Evolutionary conservation across 2,888 invertebrate species (phyloP), one percentile per base, ranked within the genome.

Genomic region (Hololepta plana): DNA sequence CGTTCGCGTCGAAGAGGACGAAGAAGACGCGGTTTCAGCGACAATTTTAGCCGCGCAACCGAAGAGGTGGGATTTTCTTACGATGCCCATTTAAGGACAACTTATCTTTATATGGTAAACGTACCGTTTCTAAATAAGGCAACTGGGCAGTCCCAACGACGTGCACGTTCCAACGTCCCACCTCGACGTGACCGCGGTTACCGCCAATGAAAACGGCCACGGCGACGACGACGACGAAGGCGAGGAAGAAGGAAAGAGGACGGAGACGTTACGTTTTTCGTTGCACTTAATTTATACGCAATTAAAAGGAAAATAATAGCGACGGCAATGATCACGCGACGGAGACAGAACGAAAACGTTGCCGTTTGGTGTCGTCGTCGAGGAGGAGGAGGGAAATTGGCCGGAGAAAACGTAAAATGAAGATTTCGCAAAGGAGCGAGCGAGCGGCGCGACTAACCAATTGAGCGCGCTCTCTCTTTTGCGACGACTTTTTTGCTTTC

Each of bases 41-140:
- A 11, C 16, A 11, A 17, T 17, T 23, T 31, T 35, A 27, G 35
- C 32, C 29, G 32, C 32, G 32, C 34, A 33, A 32, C 29, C 27
- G 29, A 32, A 50, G 49, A 69, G 70, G 74, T 72, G 72, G 73
- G 73, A 72, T 73, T 69, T 68, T 66, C 64, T 67, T 67, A 71
- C 65, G 61, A n/a, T n/a, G n/a, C 27, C 75, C 74, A 68, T 74
- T 70, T 72, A 72, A 69, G 75, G 70, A 63, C 65, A 67, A 66
- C 65, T 69, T 66, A 67, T 62, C 77, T 76, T 67, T 75, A 75
- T 75, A 76, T 69, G 76, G 76, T 62, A 72, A n/a, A 62, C 68
- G 67, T 62, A n/a, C 61, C 64, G 67, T 61, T 67, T 71, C 76
- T 75, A 75, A 76, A 76, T 75, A 76, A 71, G 76, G 76, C 65